Percentiles rank a stretch among this genome's conserved stretches.
These are phyloP conservation scores for Drosophila paulistorum DNA, from an alignment of 1,140 invertebrate species.

Conservation along the genomic window DNA sequence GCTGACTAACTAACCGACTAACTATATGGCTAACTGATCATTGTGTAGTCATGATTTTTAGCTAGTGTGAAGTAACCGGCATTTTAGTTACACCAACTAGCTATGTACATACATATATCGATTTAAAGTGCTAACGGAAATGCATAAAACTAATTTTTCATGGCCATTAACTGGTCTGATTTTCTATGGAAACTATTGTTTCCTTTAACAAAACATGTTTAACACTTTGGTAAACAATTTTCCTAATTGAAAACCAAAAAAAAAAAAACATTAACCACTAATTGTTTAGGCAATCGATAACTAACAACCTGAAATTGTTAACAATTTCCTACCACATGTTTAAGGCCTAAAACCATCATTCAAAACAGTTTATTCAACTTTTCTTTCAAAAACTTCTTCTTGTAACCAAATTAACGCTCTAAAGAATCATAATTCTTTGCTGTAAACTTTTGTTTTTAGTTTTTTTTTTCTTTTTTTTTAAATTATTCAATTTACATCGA, in stretches of 20 bases:
- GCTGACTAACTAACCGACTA: conserved; percentile 22
- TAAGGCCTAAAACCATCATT: too few species aligned
- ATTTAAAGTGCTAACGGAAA: conserved; percentile 3
- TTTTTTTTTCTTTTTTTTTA: neutral
- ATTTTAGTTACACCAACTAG: neutral
- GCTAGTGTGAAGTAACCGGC: neutral
- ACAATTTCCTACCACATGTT: too few species aligned
- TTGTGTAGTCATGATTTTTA: conserved; percentile 54
- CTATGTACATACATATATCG: neutral
- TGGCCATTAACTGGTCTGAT: neutral
- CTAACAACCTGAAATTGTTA: too few species aligned
- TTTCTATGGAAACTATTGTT: too few species aligned
- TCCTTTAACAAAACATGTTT: too few species aligned
- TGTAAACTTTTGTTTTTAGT: neutral
- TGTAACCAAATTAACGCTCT: neutral
- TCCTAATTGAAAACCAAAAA: too few species aligned
- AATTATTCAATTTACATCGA: neutral
- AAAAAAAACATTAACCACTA: neutral
- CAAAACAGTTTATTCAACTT: too few species aligned
- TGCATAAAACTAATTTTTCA: conserved; percentile 5
- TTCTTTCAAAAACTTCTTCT: too few species aligned
- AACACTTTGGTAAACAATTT: too few species aligned
- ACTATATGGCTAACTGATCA: conserved; percentile 58
- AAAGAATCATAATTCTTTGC: conserved; percentile 7
- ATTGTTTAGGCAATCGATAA: neutral